phyloP scores from a whole-genome alignment of 2,888 invertebrate species.

The Cynaeus angustus region DNA sequence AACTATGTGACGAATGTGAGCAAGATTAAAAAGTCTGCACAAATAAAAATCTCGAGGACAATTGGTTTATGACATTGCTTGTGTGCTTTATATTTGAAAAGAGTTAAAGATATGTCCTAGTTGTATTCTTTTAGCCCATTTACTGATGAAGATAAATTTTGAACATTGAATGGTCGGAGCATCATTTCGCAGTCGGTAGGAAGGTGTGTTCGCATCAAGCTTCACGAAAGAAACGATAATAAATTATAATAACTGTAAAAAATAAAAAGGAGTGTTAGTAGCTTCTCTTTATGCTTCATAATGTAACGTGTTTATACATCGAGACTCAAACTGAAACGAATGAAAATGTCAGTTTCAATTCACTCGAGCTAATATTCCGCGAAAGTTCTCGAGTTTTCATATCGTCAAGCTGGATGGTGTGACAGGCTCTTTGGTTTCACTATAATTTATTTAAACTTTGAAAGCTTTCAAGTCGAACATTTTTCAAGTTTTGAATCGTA shows the following conservation, averaged over 20 bases:
- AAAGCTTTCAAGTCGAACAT: background rate
- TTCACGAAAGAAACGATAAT: conserved; percentile 1
- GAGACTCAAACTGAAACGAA: conserved; percentile 1
- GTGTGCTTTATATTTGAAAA: too few species aligned
- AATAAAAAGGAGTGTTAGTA: background rate
- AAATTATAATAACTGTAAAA: background rate
- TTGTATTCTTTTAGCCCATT: too few species aligned
- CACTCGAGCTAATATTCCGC: background rate
- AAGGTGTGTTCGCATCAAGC: background rate
- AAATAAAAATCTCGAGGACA: too few species aligned
- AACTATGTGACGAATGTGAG: too few species aligned
- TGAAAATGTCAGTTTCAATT: conserved; percentile 4
- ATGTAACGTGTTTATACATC: background rate
- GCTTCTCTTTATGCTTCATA: conserved; percentile 1
- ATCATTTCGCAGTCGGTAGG: too few species aligned
- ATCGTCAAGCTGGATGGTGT: background rate
- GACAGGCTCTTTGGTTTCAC: background rate
- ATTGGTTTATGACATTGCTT: too few species aligned
- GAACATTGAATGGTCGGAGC: too few species aligned
- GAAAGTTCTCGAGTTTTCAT: conserved; percentile 1
- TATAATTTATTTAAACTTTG: conserved; percentile 1
- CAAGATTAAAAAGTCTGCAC: too few species aligned
- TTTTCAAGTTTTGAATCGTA: background rate
- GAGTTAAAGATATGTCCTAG: too few species aligned
- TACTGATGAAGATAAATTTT: too few species aligned